Conservation (phyloP, 2,797 vertebrate genomes). For the Falco naumanni region DNA sequence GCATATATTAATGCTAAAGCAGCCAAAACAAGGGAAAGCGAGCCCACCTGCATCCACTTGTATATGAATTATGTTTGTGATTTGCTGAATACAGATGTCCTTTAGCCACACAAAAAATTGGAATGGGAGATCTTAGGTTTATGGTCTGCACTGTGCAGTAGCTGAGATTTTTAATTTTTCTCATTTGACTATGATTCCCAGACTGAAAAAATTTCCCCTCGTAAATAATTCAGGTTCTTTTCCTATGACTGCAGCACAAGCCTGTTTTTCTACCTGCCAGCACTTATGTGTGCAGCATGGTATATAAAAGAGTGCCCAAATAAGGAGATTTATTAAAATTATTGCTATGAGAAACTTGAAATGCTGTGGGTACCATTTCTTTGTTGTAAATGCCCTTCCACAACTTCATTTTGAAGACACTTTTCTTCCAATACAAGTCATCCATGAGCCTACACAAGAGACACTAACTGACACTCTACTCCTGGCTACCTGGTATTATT, state of each 20-base stretch:
- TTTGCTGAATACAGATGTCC: background rate
- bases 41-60: background rate
- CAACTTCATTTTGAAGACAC: background rate
- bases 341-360: slow-evolving; percentile 13
- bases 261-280: slow-evolving; percentile 25
- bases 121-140: background rate
- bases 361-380: background rate
- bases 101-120: slow-evolving; percentile 17
- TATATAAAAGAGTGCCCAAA: slow-evolving; percentile 49
- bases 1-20: background rate
- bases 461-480: background rate
- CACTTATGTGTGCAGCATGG: background rate
- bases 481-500: background rate
- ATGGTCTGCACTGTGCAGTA: background rate
- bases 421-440: background rate
- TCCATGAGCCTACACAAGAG: background rate
- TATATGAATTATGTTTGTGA: background rate
- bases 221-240: slow-evolving; percentile 53
- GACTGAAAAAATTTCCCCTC: background rate
- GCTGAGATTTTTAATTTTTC: slow-evolving; percentile 22
- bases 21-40: background rate
- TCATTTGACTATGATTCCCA: slow-evolving; percentile 42
- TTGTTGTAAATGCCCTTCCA: background rate
- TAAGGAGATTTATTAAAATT: slow-evolving; percentile 28
- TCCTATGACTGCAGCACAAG: slow-evolving; percentile 16